phyloP scores from a whole-genome alignment of 2,797 vertebrate species.

The Knipowitschia caucasica region DNA sequence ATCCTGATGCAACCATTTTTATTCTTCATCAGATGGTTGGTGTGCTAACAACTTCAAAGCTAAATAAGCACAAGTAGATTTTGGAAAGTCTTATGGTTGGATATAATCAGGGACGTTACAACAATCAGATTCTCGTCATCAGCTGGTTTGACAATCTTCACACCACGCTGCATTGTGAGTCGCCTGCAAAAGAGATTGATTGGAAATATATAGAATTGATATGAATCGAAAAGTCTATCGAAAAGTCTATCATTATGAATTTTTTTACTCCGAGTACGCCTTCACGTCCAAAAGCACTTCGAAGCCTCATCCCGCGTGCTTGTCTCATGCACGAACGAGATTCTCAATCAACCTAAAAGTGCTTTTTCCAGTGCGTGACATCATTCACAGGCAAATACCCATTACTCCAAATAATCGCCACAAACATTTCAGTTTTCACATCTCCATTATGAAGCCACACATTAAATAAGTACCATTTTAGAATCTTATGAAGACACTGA shows the following conservation, averaged over 20 bases:
- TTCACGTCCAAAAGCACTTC: conserved; percentile 35
- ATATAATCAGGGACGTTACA: conserved; percentile 64
- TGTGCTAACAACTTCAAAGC: conserved; percentile 51
- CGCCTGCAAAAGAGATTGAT: conserved; percentile 36
- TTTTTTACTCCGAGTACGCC: conserved; percentile 44
- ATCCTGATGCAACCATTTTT: conserved; percentile 24
- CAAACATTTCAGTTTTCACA: conserved; percentile 23
- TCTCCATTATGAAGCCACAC: conserved; percentile 35
- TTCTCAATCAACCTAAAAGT: conserved; percentile 24
- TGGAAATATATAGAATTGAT: conserved; percentile 55
- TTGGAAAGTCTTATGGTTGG: conserved; percentile 36
- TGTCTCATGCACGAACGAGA: conserved; percentile 5
- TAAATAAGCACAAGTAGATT: conserved; percentile 66
- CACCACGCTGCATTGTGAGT: conserved; percentile 47
- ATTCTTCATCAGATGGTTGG: conserved; percentile 25
- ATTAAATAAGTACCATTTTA: conserved; percentile 50
- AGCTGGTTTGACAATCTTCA: conserved; percentile 67
- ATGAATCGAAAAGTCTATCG: conserved; percentile 24
- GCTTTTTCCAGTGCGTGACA: conserved; percentile 43
- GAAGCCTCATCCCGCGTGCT: conserved; percentile 28
- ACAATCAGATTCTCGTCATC: conserved; percentile 52
- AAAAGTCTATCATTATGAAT: conserved; percentile 40
- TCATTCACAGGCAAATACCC: conserved; percentile 43
- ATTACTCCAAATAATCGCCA: conserved; percentile 38
- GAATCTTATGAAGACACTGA: conserved; percentile 75